These are phyloP conservation scores for Ischnura elegans DNA, from an alignment of 2,888 invertebrate species.

Conservation along the genomic window DNA sequence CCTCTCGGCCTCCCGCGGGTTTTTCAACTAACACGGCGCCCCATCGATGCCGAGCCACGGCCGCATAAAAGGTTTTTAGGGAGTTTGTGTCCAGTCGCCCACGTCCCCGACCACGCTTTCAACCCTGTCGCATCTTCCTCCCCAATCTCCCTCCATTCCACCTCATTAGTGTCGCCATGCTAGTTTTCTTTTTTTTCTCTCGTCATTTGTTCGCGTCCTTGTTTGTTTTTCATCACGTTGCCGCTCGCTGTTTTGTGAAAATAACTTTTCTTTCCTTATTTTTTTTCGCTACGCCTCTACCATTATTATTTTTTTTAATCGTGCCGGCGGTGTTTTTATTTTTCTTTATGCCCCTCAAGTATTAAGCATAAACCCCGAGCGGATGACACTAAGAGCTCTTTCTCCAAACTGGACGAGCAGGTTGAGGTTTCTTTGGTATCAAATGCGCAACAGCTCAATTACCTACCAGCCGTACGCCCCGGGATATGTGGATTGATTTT, in stretches of 20 bases:
- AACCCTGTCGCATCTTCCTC: not conserved
- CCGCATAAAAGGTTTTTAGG: slow-evolving; percentile 47
- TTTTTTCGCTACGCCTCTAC: too few relatives aligned
- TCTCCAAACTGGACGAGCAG: not conserved
- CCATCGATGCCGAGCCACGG: slow-evolving; percentile 56
- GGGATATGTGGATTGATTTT: not conserved
- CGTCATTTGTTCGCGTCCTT: slow-evolving; percentile 36
- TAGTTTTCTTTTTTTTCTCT: slow-evolving; percentile 29
- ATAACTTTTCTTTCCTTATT: slow-evolving; percentile 1
- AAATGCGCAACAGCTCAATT: slow-evolving; percentile 24
- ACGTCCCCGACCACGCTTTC: not conserved
- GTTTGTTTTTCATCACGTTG: slow-evolving; percentile 25
- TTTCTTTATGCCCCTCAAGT: not conserved
- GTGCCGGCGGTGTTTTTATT: not conserved
- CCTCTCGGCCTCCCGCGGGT: slow-evolving; percentile 36
- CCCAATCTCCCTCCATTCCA: slow-evolving; percentile 14
- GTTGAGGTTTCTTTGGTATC: not conserved
- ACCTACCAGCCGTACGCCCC: not conserved
- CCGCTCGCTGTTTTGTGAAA: slow-evolving; percentile 34
- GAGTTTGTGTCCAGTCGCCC: slow-evolving; percentile 40
- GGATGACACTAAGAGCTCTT: not conserved
- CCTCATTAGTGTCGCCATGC: slow-evolving; percentile 61
- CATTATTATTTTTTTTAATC: too few relatives aligned
- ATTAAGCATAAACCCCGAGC: not conserved
- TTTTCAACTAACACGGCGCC: slow-evolving; percentile 60